Evolutionary conservation across 2,113 vertebrate genomes (phyloP).

Genomic region (Brachypteracias leptosomus): DNA sequence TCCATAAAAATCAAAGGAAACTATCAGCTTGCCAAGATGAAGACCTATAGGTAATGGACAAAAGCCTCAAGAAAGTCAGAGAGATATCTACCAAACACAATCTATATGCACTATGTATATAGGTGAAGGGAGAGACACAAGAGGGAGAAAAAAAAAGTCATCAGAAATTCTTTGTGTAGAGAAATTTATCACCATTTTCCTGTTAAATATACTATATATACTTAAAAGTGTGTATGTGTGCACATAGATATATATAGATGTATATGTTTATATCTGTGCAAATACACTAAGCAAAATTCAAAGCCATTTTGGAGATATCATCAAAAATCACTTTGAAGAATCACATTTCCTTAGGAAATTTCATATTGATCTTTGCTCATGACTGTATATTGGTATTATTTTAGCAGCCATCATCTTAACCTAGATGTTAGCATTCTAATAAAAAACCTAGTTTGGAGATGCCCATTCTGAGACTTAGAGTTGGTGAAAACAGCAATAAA

Average conservation of each 20-base stretch:
- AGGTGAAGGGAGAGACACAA: not conserved
- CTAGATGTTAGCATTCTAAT: not conserved
- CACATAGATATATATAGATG: fast-evolving
- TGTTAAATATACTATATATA: not conserved
- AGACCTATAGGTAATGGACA: not conserved
- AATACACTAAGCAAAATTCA: not conserved
- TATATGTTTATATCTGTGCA: not conserved
- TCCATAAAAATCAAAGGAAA: not conserved
- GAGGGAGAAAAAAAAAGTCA: not conserved
- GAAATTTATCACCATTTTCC: not conserved
- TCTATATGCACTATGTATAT: not conserved
- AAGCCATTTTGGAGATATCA: not conserved
- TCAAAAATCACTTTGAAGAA: not conserved
- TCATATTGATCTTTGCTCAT: not conserved
- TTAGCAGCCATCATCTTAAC: not conserved
- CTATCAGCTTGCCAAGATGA: not conserved
- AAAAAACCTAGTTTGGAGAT: not conserved
- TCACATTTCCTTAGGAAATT: not conserved
- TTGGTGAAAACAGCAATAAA: not conserved
- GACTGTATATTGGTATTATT: not conserved
- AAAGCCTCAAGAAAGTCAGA: not conserved
- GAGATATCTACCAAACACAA: not conserved
- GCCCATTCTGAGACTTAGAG: not conserved
- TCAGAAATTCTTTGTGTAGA: not conserved
- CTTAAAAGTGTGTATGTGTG: fast-evolving